Evolutionary conservation across 2,797 vertebrate genomes (phyloP).

Genomic region (Amblyopsis hoosieri): DNA sequence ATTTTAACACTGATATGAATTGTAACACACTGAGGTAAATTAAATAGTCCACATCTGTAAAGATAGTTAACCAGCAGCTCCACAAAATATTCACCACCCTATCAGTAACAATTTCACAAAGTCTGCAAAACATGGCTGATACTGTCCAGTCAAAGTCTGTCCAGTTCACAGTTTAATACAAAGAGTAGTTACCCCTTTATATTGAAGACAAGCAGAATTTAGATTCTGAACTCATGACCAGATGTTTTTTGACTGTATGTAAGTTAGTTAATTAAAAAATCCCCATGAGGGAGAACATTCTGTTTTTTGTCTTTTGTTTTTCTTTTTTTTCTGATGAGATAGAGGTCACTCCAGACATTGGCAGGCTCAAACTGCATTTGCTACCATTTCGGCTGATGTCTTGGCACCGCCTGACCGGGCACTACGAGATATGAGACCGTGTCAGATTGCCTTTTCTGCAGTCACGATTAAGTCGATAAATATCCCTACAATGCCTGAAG

Average conservation of each 20-base stretch:
- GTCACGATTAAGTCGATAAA: slow-evolving; percentile 42
- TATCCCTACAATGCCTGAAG: slow-evolving; percentile 29
- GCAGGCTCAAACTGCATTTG: slow-evolving; percentile 69
- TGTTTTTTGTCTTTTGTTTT: slow-evolving; percentile 44
- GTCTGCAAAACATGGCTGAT: slow-evolving; percentile 55
- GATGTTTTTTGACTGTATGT: slow-evolving; percentile 53
- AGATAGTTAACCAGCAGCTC: slow-evolving; percentile 67
- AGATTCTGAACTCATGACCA: slow-evolving; percentile 49
- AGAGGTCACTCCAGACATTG: slow-evolving; percentile 65
- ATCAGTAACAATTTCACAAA: slow-evolving; percentile 65
- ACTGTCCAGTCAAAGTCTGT: slow-evolving; percentile 47
- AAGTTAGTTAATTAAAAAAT: slow-evolving; percentile 69
- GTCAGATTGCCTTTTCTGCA: slow-evolving; percentile 50
- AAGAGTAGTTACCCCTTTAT: slow-evolving; percentile 46
- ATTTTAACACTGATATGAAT: slow-evolving; percentile 92
- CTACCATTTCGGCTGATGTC: slow-evolving; percentile 81
- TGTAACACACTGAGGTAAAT: slow-evolving; percentile 95
- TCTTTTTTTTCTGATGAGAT: slow-evolving; percentile 62
- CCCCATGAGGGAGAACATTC: slow-evolving; percentile 78
- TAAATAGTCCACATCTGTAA: slow-evolving; percentile 84
- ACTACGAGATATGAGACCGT: slow-evolving; percentile 53
- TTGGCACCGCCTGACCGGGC: slow-evolving; percentile 69
- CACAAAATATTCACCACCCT: slow-evolving; percentile 70
- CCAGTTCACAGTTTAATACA: slow-evolving; percentile 57
- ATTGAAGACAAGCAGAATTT: slow-evolving; percentile 43